Evolutionary conservation across 2,113 vertebrate species (phyloP).

Genomic region (Turnix velox): DNA sequence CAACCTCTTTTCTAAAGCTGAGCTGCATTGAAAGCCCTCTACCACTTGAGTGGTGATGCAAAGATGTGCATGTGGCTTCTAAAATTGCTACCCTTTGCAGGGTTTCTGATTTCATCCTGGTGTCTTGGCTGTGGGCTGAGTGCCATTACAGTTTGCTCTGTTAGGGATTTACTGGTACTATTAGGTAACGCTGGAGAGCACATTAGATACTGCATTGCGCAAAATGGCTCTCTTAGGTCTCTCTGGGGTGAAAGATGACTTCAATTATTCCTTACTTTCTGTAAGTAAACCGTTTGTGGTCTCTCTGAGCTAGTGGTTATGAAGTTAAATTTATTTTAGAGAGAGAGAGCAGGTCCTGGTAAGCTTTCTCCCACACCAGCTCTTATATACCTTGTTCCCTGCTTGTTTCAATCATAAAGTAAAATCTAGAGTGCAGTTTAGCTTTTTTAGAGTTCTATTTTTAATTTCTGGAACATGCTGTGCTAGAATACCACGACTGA

Average conservation of each 20-base stretch:
- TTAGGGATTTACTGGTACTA: slow-evolving; percentile 53
- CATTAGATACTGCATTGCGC: background rate
- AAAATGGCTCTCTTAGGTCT: background rate
- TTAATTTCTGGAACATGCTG: background rate
- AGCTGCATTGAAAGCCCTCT: background rate
- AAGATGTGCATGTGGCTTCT: slow-evolving; percentile 1
- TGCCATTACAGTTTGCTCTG: background rate
- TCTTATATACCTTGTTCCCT: background rate
- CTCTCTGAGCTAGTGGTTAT: background rate
- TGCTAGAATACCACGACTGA: background rate
- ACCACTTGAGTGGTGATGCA: background rate
- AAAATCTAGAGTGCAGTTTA: background rate
- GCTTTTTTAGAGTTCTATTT: background rate
- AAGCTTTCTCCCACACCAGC: background rate
- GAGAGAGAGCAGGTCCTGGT: background rate
- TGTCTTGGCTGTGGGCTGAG: background rate
- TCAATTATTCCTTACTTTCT: background rate
- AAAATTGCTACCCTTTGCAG: background rate
- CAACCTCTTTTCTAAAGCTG: background rate
- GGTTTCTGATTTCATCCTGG: slow-evolving; percentile 39
- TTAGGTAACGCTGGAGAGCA: slow-evolving; percentile 20
- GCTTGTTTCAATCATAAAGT: background rate
- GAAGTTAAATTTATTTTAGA: background rate
- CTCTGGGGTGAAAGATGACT: slow-evolving; percentile 7
- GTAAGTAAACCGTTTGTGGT: background rate